Evolutionary conservation across 2,797 vertebrate genomes (phyloP).

Genomic region (Prunella strophiata): DNA sequence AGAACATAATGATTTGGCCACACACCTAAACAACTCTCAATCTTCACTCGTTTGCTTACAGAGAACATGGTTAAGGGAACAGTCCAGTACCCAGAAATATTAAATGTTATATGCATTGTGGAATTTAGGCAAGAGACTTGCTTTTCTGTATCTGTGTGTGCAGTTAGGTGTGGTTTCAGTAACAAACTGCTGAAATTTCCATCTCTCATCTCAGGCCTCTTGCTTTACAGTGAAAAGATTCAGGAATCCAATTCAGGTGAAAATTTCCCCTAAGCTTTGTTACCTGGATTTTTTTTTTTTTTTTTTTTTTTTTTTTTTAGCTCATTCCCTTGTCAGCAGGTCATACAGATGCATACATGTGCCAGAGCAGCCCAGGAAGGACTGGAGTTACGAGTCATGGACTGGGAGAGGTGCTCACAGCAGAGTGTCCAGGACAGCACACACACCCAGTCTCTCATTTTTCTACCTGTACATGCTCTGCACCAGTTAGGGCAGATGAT

Average conservation of each 20-base stretch:
- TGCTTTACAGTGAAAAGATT: background rate
- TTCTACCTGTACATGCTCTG: background rate
- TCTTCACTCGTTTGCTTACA: background rate
- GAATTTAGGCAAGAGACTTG: background rate
- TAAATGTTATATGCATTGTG: background rate
- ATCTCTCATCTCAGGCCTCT: background rate
- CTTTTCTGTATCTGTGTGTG: background rate
- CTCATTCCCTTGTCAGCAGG: background rate
- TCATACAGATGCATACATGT: background rate
- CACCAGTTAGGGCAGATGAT: background rate
- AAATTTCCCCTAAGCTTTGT: background rate
- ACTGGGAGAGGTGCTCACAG: background rate
- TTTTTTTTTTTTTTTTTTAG: background rate
- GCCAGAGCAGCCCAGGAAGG: background rate
- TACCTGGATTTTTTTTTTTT: background rate
- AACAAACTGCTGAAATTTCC: background rate
- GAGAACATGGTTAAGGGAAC: background rate
- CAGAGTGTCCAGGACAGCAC: background rate
- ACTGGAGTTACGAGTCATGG: background rate
- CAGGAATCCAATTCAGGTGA: no score
- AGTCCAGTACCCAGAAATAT: background rate
- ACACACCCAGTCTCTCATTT: background rate
- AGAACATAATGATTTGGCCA: background rate
- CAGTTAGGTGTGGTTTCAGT: background rate
- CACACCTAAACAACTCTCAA: rapidly evolving